Evolutionary conservation across 2,888 invertebrate genomes (phyloP), one percentile per base, ranked within the genome.

Genomic region (Drosophila dives): DNA sequence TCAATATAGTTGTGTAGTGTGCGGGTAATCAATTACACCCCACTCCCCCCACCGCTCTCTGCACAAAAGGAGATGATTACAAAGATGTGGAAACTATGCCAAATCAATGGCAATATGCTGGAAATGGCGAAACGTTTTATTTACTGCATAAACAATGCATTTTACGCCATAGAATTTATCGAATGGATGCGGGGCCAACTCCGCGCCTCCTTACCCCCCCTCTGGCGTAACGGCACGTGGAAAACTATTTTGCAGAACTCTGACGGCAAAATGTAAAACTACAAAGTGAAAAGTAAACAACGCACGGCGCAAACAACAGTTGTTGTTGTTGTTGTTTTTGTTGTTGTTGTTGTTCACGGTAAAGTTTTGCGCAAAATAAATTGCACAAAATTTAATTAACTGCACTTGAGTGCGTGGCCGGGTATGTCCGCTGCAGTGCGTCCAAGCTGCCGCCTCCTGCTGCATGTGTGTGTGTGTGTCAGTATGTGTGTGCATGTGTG

Each of bases 261-360:
- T 77, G 72, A 69, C 80, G 86, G 88, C 74, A 67, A 80, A 80
- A 77, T 88, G 86, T 70, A 84, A 88, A 84, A 80, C 70, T 83
- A 78, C 89, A 84, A 88, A 88, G 84, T 88, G 89, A 86, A 84
- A 83, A 77, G 83, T 88, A 86, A 84, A 88, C 83, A 84, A 78
- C 72, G 74, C 74, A 71, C 60, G 68, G 66, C 62, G 64, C 71
- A 64, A 76, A 65, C 77, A 74, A 60, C 73, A 68, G 64, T 62
- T 64, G 64, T 33, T 61, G 75, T 40, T 61, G 49, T 34, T 70
- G 53, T 60, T 66, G 12, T 56, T 69, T 33, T 53, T 71, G 75
- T 69, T 79, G 29, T 29, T 64, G 61, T 38, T 72, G 75, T 66
- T 79, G 80, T 63, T 75, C 70, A 33, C 69, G 73, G 50, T 65